phyloP scores from a whole-genome alignment of 2,797 vertebrate genomes.

The Echiichthys vipera region DNA sequence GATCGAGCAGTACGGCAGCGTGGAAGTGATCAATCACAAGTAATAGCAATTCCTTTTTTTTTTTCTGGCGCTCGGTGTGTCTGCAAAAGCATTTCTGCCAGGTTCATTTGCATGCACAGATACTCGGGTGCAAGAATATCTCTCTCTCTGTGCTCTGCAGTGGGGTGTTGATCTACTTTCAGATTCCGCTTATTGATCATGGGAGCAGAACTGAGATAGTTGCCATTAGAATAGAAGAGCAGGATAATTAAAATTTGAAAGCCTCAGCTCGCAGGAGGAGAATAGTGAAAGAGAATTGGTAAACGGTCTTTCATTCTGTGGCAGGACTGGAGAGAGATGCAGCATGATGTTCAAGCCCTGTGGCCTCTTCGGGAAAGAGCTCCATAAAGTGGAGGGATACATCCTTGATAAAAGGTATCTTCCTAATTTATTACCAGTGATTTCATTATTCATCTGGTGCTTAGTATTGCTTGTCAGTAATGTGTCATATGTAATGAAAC shows the following conservation, averaged over 20 bases:
- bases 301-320: constrained; percentile 67
- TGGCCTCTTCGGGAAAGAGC: constrained; percentile 96
- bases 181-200: constrained; percentile 64
- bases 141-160: constrained; percentile 21
- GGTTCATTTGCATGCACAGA: constrained; percentile 7
- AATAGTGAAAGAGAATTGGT: constrained; percentile 60
- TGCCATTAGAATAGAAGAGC: constrained; percentile 52
- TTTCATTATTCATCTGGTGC: constrained; percentile 4
- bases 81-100: not conserved
- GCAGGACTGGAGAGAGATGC: constrained; percentile 96
- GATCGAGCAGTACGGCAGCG: constrained; percentile 97
- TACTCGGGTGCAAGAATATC: constrained; percentile 5
- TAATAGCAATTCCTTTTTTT: constrained; percentile 72
- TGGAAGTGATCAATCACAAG: constrained; percentile 98
- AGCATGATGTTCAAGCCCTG: constrained; percentile 95
- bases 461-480: constrained; percentile 1
- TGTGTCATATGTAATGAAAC: no score
- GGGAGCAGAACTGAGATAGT: constrained; percentile 67
- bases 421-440: not conserved
- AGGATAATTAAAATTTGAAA: constrained; percentile 70
- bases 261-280: constrained; percentile 40
- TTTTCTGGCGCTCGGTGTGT: not conserved
- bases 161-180: constrained; percentile 52
- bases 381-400: constrained; percentile 98
- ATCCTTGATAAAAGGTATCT: constrained; percentile 97